A percentile compares a stretch with the other conserved stretches of the same genome.
Conservation (phyloP, 2,888 invertebrate species). For the Masnerella sp. region DNA sequence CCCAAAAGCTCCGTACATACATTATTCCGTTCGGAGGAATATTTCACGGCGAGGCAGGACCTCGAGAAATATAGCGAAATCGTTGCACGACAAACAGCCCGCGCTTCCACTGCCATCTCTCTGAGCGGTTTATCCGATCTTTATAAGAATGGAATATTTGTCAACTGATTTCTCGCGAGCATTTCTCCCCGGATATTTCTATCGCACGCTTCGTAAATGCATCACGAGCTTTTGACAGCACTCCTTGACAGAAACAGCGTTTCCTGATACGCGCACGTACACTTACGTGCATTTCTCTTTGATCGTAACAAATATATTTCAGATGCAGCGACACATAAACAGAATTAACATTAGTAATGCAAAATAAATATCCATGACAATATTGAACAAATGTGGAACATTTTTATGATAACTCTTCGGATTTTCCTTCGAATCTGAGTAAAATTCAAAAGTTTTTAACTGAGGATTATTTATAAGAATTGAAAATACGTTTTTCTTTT, state of each 20-base stretch:
- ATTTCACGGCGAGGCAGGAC: conserved; percentile 37
- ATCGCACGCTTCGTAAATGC: background rate
- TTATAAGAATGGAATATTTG: conserved; percentile 40
- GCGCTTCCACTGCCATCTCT: conserved; percentile 12
- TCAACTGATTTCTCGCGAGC: conserved; percentile 37
- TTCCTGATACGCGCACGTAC: background rate
- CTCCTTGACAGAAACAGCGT: conserved; percentile 1
- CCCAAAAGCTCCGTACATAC: conserved; percentile 55
- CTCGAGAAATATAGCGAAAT: conserved; percentile 28
- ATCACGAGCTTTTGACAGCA: conserved; percentile 5
- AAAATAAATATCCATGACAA: too few relatives aligned
- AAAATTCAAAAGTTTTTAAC: too few relatives aligned
- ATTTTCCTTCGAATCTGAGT: too few relatives aligned
- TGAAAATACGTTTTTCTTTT: too few relatives aligned
- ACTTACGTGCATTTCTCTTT: background rate
- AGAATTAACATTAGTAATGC: too few relatives aligned
- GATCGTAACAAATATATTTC: conserved; percentile 12
- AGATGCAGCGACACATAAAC: too few relatives aligned
- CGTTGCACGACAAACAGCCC: conserved; percentile 23
- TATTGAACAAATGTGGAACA: too few relatives aligned
- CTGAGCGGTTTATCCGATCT: conserved; percentile 38
- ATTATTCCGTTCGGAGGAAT: conserved; percentile 52
- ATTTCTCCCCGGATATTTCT: conserved; percentile 4
- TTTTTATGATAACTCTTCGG: too few relatives aligned
- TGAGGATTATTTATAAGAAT: too few relatives aligned